Base-by-base conservation (phyloP, 2,797 vertebrate genomes). In the Diplodus puntazzo region DNA sequence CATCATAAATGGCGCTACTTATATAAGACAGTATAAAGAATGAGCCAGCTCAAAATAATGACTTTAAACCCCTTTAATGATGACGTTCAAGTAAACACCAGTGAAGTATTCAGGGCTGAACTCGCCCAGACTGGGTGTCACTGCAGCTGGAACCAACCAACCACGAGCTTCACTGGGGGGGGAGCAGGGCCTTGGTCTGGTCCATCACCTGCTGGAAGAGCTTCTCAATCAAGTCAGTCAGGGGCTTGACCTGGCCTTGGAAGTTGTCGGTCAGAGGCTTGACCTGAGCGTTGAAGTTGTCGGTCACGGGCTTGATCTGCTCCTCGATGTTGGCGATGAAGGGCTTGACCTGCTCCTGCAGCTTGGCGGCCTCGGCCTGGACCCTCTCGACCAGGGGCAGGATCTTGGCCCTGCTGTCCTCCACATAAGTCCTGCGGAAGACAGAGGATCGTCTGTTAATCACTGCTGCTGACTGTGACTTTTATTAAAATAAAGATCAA, bases 381-480 rank as follows among this genome's bases (percentile, higher is more conserved):
- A 95, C 73, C 81, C 83, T 89, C 46, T 93, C 86, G 1, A 92
- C 79, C 91, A 95, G 82, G 20, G 91, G 91, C 91, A 89, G 87
- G 77, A 95, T 25, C 79, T 86, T 81, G 27, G 88, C 65, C 75
- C 27, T 86, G 86, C 88, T 81, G 64, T 89, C 80, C 66, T 93
- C 86, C 8, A 94, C 11, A 88, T 93, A 95, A 68, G 82, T 78
- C 52, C 94, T 94, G 80, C 10, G 20, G 12, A 17, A 57, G 23
- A 25, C 0, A 30, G n/a, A 62, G 20, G 27, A 62, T 18, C 10
- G 2, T 21, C 11, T 25, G 34, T 69, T 25, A 42, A 53, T 27
- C 30, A 25, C 60, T 69, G 60, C 23, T 69, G 23, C n/a, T 66
- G 43, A 54, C 4, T 45, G 16, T 34, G 14, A 60, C 8, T 63